A percentile compares a stretch with the other conserved stretches of the same genome.
Conservation (phyloP, 2,113 vertebrate genomes). For the Aegypius monachus region DNA sequence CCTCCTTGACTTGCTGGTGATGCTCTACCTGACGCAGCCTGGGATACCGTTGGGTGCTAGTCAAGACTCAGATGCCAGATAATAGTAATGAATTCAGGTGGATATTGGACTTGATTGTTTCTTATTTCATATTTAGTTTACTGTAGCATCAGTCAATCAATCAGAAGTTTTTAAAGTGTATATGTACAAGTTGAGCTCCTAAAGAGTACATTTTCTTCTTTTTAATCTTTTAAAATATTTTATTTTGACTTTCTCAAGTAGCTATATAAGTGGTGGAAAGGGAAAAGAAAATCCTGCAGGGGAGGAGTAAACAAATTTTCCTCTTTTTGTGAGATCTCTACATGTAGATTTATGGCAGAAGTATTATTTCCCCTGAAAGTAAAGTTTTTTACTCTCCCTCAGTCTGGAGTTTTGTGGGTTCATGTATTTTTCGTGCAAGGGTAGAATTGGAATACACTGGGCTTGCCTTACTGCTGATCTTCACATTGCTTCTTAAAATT, state of each 20-base stretch:
- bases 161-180: not conserved
- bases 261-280: not conserved
- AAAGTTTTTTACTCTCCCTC: not conserved
- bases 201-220: not conserved
- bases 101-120: not conserved
- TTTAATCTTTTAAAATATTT: slow-evolving; percentile 6
- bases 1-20: not conserved
- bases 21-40: not conserved
- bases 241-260: not conserved
- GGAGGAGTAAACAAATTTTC: not conserved
- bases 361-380: not conserved
- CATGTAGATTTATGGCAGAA: not conserved
- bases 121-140: not conserved
- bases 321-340: not conserved
- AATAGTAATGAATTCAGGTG: not conserved
- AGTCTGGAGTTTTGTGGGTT: not conserved
- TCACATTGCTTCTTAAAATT: not conserved
- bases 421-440: not conserved
- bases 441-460: not conserved
- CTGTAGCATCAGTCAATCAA: not conserved
- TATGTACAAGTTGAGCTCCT: not conserved
- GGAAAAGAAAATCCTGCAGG: not conserved
- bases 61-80: not conserved
- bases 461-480: not conserved
- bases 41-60: not conserved